Evolutionary conservation across 2,888 invertebrate genomes (phyloP), one percentile per base, ranked within the genome.

Genomic region (Watsonalla cultraria): DNA sequence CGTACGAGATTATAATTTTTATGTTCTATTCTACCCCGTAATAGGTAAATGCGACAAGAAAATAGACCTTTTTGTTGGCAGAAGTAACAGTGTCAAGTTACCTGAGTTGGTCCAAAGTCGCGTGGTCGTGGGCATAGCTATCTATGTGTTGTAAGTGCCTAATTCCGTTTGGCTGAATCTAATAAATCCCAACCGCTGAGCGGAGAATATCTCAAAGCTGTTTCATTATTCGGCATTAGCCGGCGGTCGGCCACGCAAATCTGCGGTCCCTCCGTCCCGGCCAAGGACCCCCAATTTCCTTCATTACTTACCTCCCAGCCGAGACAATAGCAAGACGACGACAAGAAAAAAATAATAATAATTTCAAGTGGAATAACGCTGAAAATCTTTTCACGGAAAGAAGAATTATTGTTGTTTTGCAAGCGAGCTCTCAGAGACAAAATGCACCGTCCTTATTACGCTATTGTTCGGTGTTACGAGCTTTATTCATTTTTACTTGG

Each of bases 331-430:
- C 81, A 90, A 88, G 89, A 90, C 83, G 84, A 86, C 80, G 85
- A 85, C 85, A 84, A 83, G 86, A 89, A 88, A 84, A 88, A 86
- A 83, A 72, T 71, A 78, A 89, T 87, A 89, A 90, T 89, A 90
- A 90, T 89, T 88, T 90, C 90, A 90, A 90, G 90, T 90, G 90
- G 90, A 90, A 88, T 88, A 90, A 87, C 86, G 88, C 89, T 90
- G 89, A 88, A 89, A 90, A 89, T 89, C 90, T 90, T 90, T 90
- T 90, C 90, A 90, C 80, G 80, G 84, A 81, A 87, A 87, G 85
- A 89, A 89, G 87, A 90, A 90, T 88, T 90, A 90, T 90, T 90
- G 90, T 90, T 90, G 90, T 90, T 90, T 90, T 90, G 90, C 90
- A 90, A 89, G 86, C 87, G 84, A 84, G 83, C 85, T 84, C 86